Conservation (phyloP, 2,113 vertebrate species). For the Glaucomys volans region DNA sequence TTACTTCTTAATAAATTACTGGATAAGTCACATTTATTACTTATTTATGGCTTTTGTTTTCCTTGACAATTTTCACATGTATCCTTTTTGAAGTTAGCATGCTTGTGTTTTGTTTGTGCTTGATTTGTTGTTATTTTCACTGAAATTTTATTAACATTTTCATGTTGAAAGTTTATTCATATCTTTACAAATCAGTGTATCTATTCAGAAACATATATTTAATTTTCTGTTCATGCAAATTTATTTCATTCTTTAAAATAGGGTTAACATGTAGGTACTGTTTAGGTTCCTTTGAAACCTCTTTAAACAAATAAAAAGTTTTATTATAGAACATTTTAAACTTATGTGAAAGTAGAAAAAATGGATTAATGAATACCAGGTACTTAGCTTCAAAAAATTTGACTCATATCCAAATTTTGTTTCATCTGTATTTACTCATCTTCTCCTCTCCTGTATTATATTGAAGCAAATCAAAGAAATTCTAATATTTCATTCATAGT, state of each 20-base stretch:
- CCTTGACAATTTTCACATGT: not conserved
- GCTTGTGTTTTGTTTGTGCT: not conserved
- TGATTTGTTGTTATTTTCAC: not conserved
- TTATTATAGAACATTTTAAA: not conserved
- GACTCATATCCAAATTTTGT: not conserved
- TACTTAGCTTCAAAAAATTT: not conserved
- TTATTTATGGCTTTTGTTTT: constrained; percentile 5
- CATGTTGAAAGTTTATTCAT: not conserved
- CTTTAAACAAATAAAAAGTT: not conserved
- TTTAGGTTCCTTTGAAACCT: not conserved
- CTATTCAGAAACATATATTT: not conserved
- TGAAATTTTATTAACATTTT: not conserved
- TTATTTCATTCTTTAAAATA: not conserved
- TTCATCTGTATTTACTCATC: not conserved
- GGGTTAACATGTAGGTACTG: not conserved
- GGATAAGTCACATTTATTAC: not conserved
- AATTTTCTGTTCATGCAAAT: not conserved
- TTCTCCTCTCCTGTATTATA: not conserved
- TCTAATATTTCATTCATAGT: not conserved
- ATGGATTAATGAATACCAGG: not conserved
- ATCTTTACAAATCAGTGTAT: not conserved
- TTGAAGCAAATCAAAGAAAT: not conserved
- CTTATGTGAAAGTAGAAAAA: not conserved
- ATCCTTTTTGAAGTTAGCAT: not conserved
- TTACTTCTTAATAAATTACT: not conserved